These are phyloP conservation scores for Lasioglossum figueresi DNA, from an alignment of 2,888 invertebrate species.

Conservation along the genomic window DNA sequence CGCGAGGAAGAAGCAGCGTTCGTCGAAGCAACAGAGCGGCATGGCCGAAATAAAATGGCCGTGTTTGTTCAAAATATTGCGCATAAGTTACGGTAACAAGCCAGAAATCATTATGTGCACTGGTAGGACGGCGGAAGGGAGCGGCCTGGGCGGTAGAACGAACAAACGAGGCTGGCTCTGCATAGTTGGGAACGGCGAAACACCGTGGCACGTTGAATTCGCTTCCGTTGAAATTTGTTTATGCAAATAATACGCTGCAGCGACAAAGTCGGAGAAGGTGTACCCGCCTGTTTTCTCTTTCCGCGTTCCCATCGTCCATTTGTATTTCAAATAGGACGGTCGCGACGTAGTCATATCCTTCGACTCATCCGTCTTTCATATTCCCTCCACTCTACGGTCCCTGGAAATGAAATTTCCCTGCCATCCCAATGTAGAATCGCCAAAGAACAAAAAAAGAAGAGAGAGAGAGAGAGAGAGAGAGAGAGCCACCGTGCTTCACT, in stretches of 20 bases:
- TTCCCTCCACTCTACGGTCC: not conserved
- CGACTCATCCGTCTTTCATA: constrained; percentile 46
- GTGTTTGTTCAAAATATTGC: constrained; percentile 56
- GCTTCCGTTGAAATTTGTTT: constrained; percentile 76
- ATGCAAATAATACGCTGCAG: constrained; percentile 76
- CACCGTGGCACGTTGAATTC: constrained; percentile 72
- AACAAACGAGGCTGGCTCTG: constrained; percentile 59
- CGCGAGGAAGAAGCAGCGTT: not conserved
- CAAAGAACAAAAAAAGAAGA: not conserved
- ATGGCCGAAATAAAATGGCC: constrained; percentile 42
- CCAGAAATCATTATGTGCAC: constrained; percentile 62
- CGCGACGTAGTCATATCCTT: constrained; percentile 57
- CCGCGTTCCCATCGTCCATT: constrained; percentile 53
- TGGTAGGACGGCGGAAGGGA: constrained; percentile 32
- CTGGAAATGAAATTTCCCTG: constrained; percentile 14
- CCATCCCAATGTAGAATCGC: constrained; percentile 11
- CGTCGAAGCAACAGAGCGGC: not conserved
- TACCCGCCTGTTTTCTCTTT: constrained; percentile 57
- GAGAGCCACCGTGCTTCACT: not conserved
- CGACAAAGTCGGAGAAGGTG: constrained; percentile 72
- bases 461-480: not conserved
- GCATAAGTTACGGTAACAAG: constrained; percentile 65
- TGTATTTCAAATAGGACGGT: constrained; percentile 59
- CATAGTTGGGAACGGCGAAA: constrained; percentile 63
- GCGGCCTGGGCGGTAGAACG: constrained; percentile 34